Evolutionary conservation across 2,113 vertebrate species (phyloP).

Genomic region (Formicarius rufipectus): DNA sequence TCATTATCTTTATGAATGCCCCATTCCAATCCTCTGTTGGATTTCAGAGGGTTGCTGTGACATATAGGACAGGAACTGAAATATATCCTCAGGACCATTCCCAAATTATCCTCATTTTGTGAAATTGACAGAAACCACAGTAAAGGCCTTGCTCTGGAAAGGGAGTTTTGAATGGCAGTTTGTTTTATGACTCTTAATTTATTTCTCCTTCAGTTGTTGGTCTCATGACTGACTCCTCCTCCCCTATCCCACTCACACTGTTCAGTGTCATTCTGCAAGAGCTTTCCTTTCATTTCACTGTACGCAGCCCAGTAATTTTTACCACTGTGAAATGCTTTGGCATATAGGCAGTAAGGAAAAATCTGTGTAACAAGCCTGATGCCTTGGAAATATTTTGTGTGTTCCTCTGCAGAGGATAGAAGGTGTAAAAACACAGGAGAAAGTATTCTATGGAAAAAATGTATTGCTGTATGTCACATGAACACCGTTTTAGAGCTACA

Average conservation of each 20-base stretch:
- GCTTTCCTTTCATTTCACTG: constrained; percentile 11
- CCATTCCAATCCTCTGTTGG: neutral
- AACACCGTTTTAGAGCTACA: neutral
- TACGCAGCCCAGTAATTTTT: neutral
- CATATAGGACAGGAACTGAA: neutral
- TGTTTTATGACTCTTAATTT: constrained; percentile 51
- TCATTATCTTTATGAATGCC: neutral
- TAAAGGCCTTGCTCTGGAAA: neutral
- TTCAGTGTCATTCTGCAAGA: neutral
- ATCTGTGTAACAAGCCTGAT: neutral
- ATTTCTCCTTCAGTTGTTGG: constrained; percentile 25
- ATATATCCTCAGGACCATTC: neutral
- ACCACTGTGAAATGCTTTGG: neutral
- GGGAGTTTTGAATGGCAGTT: constrained; percentile 26
- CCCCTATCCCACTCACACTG: neutral
- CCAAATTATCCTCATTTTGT: neutral
- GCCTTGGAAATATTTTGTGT: constrained; percentile 6
- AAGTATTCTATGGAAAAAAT: neutral
- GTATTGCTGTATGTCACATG: neutral
- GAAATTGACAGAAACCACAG: neutral
- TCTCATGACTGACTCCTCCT: constrained; percentile 17
- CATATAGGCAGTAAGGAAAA: neutral
- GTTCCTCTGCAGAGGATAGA: neutral
- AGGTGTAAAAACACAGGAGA: neutral
- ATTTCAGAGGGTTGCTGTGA: neutral